Evolutionary conservation across 1,140 invertebrate genomes (phyloP).

Genomic region (Penaeus japonicus): DNA sequence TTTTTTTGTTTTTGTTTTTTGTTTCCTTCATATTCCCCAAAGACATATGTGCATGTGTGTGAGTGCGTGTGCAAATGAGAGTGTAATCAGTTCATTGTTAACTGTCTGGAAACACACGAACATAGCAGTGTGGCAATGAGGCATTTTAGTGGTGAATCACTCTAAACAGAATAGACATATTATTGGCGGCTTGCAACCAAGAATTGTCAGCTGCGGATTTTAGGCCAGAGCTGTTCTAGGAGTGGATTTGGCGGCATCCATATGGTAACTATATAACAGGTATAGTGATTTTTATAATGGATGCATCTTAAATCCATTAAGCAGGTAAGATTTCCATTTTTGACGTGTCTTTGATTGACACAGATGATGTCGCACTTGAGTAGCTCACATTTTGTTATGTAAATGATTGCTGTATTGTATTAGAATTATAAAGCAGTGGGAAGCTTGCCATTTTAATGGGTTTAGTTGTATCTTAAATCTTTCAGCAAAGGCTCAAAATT

Average conservation of each 20-base stretch:
- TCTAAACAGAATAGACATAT: conserved; percentile 55
- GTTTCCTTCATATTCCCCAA: not conserved
- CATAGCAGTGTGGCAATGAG: conserved; percentile 36
- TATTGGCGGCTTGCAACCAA: conserved; percentile 53
- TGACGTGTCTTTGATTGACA: not conserved
- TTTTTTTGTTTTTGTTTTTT: not conserved
- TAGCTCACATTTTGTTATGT: not conserved
- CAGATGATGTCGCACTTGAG: no score
- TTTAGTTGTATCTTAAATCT: conserved; percentile 47
- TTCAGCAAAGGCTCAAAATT: conserved; percentile 31
- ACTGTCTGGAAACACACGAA: conserved; percentile 43
- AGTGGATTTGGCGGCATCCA: conserved; percentile 51
- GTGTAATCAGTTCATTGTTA: conserved; percentile 1
- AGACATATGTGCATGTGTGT: not conserved
- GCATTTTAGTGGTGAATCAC: conserved; percentile 50
- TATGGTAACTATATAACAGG: conserved; percentile 57
- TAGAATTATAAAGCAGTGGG: not conserved
- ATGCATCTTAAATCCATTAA: conserved; percentile 48
- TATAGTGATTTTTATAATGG: conserved; percentile 58
- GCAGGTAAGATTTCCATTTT: conserved; percentile 30
- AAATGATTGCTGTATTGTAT: no score
- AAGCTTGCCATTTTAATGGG: conserved; percentile 46
- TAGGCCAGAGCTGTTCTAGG: conserved; percentile 53
- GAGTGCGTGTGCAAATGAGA: not conserved
- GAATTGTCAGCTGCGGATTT: conserved; percentile 55